phyloP scores from a whole-genome alignment of 1,140 invertebrate species.

The Drosophila miranda region DNA sequence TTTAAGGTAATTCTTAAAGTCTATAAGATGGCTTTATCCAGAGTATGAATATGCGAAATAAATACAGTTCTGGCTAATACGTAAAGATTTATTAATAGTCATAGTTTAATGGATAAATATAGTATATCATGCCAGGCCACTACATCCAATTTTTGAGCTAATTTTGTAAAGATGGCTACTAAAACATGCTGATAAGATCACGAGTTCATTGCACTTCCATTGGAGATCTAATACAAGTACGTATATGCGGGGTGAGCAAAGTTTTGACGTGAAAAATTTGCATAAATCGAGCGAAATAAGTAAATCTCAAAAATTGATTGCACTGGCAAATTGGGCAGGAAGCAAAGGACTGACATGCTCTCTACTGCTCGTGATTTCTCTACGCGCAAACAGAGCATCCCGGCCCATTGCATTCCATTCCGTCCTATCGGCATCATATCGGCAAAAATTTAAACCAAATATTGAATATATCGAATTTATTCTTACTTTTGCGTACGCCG shows the following conservation, averaged over 20 bases:
- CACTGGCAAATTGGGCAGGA: constrained; percentile 68
- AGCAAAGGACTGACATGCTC: constrained; percentile 35
- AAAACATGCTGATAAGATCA: constrained; percentile 54
- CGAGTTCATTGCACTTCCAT: constrained; percentile 36
- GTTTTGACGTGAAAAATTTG: constrained; percentile 12
- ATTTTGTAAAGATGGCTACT: constrained; percentile 39
- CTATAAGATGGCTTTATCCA: not conserved
- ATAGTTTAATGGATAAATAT: constrained; percentile 2
- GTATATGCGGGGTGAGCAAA: constrained; percentile 1
- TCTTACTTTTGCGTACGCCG: constrained; percentile 79
- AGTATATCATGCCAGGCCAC: constrained; percentile 64
- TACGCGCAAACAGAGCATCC: constrained; percentile 10
- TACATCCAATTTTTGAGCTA: constrained; percentile 82
- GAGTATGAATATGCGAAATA: constrained; percentile 3
- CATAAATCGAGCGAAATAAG: constrained; percentile 11
- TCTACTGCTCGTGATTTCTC: constrained; percentile 11
- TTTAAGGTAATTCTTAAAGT: not conserved
- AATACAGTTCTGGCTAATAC: constrained; percentile 2
- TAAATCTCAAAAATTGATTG: constrained; percentile 81
- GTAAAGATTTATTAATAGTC: not conserved
- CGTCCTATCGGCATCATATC: constrained; percentile 1
- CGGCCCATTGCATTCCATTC: not conserved
- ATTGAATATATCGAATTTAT: constrained; percentile 55
- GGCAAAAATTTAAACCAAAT: constrained; percentile 47
- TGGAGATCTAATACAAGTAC: constrained; percentile 17